These are phyloP conservation scores for Platerodrilus igneus DNA, from an alignment of 2,888 invertebrate genomes.

Conservation along the genomic window DNA sequence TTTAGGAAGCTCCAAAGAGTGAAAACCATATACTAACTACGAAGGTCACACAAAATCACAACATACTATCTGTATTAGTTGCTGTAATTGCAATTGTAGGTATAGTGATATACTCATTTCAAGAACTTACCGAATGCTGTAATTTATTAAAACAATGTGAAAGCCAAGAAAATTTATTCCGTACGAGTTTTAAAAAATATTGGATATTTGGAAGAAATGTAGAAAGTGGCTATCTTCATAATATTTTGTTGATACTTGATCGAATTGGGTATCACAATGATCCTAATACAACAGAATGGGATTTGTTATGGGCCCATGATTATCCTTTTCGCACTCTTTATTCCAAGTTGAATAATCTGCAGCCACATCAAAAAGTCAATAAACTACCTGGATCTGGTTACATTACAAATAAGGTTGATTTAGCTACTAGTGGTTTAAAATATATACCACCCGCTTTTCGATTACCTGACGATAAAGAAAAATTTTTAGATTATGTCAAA, in stretches of 20 bases:
- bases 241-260: slow-evolving; percentile 75
- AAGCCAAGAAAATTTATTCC: neutral
- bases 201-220: slow-evolving; percentile 59
- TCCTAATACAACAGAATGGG: slow-evolving; percentile 63
- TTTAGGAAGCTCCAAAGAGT: no score
- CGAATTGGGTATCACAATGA: slow-evolving; percentile 67
- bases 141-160: neutral
- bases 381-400: slow-evolving; percentile 93
- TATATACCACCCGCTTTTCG: slow-evolving; percentile 86
- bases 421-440: slow-evolving; percentile 73
- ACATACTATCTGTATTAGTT: no score
- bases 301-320: slow-evolving; percentile 90
- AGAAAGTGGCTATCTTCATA: slow-evolving; percentile 67
- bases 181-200: slow-evolving; percentile 41
- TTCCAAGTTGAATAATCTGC: slow-evolving; percentile 54
- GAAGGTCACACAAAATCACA: no score
- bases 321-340: slow-evolving; percentile 73
- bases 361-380: slow-evolving; percentile 77
- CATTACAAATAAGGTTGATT: slow-evolving; percentile 86
- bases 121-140: slow-evolving; percentile 10
- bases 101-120: slow-evolving; percentile 10
- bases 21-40: no score
- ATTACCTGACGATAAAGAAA: slow-evolving; percentile 69
- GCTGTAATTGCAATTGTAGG: slow-evolving; percentile 14
- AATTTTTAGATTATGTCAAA: slow-evolving; percentile 64